These are phyloP conservation scores for Orientallactaga sibirica DNA, from an alignment of 2,797 vertebrate genomes.

Conservation along the genomic window DNA sequence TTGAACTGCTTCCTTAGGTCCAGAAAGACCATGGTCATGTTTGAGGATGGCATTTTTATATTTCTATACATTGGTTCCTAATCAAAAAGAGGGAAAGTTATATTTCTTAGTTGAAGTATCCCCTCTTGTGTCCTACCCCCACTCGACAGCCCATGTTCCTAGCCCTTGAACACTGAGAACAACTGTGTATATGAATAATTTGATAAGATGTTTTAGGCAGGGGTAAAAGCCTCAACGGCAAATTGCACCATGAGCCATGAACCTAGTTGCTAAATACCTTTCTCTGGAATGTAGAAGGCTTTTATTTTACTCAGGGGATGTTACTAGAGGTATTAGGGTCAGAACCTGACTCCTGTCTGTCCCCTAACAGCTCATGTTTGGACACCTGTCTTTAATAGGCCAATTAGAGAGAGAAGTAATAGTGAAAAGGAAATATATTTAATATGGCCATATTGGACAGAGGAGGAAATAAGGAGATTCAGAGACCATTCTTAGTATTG, in stretches of 20 bases:
- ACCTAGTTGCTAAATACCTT: background rate
- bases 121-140: accelerated
- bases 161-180: background rate
- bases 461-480: too few species aligned
- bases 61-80: background rate
- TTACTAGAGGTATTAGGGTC: too few species aligned
- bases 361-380: too few species aligned
- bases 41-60: background rate
- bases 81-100: background rate
- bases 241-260: background rate
- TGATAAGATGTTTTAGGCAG: background rate
- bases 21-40: background rate
- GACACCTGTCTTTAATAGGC: too few species aligned
- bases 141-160: background rate
- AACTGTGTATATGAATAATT: background rate
- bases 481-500: too few species aligned
- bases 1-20: background rate
- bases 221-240: background rate
- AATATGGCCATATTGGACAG: too few species aligned
- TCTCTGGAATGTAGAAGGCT: background rate
- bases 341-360: too few species aligned
- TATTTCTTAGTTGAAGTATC: background rate
- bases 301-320: background rate
- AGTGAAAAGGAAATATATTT: too few species aligned
- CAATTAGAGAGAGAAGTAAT: too few species aligned